phyloP scores from a whole-genome alignment of 92 coral and sea anemone genomes.

The Porites rus region DNA sequence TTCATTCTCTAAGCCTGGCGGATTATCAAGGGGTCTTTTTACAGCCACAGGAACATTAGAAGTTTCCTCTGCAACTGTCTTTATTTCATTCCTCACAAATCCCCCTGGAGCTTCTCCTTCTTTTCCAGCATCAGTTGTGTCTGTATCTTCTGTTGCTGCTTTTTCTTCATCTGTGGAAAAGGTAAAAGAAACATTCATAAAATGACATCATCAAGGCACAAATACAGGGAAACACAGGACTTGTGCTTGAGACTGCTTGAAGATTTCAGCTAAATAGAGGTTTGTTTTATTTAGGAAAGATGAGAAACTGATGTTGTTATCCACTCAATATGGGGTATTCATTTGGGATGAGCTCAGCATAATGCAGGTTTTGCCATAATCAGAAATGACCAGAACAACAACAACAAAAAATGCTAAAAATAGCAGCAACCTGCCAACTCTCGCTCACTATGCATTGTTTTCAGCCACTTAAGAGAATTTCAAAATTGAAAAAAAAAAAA shows the following conservation, averaged over 20 bases:
- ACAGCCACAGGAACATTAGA: slow-evolving; percentile 74
- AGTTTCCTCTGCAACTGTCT: slow-evolving; percentile 88
- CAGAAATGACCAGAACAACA: too few species aligned
- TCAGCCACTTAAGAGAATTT: neutral
- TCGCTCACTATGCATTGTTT: neutral
- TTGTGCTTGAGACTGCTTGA: too few species aligned
- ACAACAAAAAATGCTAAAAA: too few species aligned
- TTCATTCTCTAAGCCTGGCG: slow-evolving; percentile 73
- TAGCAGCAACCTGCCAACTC: slow-evolving; percentile 32
- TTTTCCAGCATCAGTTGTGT: slow-evolving; percentile 40
- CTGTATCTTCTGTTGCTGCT: slow-evolving; percentile 70
- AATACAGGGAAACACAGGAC: too few species aligned
- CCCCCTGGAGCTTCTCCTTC: slow-evolving; percentile 63
- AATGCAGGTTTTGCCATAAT: too few species aligned
- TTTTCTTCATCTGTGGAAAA: slow-evolving; percentile 84
- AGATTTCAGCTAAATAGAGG: too few species aligned
- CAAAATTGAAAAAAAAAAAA: too few species aligned
- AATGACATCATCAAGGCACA: neutral
- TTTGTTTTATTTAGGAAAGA: too few species aligned
- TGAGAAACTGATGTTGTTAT: too few species aligned
- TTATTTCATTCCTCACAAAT: slow-evolving; percentile 80
- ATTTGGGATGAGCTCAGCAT: too few species aligned
- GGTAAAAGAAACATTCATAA: neutral
- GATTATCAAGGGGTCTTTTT: slow-evolving; percentile 73
- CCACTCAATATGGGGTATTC: too few species aligned